These are phyloP conservation scores for Eulemur rufifrons DNA, from an alignment of 2,113 vertebrate genomes.

Conservation along the genomic window DNA sequence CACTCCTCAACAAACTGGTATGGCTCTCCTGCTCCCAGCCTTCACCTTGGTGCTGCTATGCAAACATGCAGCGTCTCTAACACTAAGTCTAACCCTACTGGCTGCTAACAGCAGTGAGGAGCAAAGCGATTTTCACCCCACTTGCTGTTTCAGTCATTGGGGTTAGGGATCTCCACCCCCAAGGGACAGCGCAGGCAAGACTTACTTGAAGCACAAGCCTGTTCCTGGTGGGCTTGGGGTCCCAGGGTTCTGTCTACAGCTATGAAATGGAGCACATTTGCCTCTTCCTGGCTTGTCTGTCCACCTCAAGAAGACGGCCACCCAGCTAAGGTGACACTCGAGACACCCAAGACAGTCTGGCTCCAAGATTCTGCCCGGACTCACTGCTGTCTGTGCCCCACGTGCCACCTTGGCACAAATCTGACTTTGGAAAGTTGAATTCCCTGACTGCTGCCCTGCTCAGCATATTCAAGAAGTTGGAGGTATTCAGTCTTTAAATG, in stretches of 20 bases:
- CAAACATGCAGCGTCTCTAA: neutral
- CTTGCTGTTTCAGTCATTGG: neutral
- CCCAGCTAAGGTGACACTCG: neutral
- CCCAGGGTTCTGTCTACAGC: neutral
- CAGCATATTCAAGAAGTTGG: neutral
- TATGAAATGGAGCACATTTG: neutral
- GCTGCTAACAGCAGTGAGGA: neutral
- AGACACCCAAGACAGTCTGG: neutral
- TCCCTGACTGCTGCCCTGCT: neutral
- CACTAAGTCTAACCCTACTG: neutral
- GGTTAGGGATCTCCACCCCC: neutral
- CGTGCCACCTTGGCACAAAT: neutral
- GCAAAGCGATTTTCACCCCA: neutral
- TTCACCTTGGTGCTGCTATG: neutral
- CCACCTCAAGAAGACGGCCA: neutral
- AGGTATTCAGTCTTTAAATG: neutral
- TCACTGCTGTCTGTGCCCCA: neutral
- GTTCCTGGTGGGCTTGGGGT: neutral
- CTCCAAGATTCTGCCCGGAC: neutral
- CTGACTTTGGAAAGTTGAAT: neutral
- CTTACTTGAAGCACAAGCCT: neutral
- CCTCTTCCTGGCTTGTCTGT: neutral
- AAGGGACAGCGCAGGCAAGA: neutral
- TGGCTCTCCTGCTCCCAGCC: neutral
- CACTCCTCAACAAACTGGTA: neutral